These are phyloP conservation scores for Thermophis baileyi DNA, from an alignment of 2,113 vertebrate genomes.

Conservation along the genomic window DNA sequence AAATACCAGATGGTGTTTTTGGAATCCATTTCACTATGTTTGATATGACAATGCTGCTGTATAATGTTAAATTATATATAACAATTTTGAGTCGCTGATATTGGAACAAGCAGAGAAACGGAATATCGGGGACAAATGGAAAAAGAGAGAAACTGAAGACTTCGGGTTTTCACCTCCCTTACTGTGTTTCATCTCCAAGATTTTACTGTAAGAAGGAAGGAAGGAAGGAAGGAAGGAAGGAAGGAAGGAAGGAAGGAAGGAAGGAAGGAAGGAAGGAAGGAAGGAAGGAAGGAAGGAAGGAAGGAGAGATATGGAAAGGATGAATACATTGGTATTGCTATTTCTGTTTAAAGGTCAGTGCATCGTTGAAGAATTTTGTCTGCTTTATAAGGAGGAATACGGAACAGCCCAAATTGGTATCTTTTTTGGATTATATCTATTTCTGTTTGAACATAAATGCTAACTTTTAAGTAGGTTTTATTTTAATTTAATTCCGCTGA, in stretches of 20 bases:
- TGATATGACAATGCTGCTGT: slow-evolving; percentile 87
- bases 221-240: slow-evolving; percentile 20
- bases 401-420: slow-evolving; percentile 51
- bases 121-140: slow-evolving; percentile 73
- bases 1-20: slow-evolving; percentile 97
- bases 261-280: not conserved
- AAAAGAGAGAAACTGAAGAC: slow-evolving; percentile 68
- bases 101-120: slow-evolving; percentile 69
- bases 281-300: not conserved
- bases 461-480: not conserved
- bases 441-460: not conserved
- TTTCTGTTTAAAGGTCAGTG: slow-evolving; percentile 59
- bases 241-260: not conserved
- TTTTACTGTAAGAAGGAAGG: slow-evolving; percentile 63
- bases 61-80: slow-evolving; percentile 87
- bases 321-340: slow-evolving; percentile 52
- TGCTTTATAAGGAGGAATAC: slow-evolving; percentile 53
- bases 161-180: slow-evolving; percentile 59
- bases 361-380: slow-evolving; percentile 55
- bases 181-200: slow-evolving; percentile 60
- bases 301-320: slow-evolving; percentile 60
- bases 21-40: slow-evolving; percentile 89
- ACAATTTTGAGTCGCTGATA: slow-evolving; percentile 77
- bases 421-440: not conserved
- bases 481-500: slow-evolving; percentile 5